A percentile compares a stretch with the other conserved stretches of the same genome.
Conservation (phyloP, 2,113 vertebrate species). For the Gobius niger region DNA sequence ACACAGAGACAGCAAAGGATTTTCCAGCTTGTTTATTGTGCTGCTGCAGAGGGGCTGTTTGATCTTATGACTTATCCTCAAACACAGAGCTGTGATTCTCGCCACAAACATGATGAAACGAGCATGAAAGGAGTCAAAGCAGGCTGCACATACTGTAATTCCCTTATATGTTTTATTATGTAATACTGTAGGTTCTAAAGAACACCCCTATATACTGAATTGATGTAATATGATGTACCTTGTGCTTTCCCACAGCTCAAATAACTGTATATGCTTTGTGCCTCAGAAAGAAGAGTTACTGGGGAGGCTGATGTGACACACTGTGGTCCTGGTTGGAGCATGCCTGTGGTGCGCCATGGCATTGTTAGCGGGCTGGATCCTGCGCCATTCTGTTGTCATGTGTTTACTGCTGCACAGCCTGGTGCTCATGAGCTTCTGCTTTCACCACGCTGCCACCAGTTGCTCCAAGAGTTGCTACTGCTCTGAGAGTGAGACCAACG, state of each 20-base stretch:
- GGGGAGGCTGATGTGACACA: slow-evolving; percentile 56
- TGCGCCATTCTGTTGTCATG: slow-evolving; percentile 78
- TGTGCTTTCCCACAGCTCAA: not conserved
- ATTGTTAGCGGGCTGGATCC: slow-evolving; percentile 67
- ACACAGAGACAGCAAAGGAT: slow-evolving; percentile 54
- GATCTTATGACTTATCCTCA: slow-evolving; percentile 35
- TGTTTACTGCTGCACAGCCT: slow-evolving; percentile 84
- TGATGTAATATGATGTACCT: not conserved
- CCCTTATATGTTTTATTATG: slow-evolving; percentile 35
- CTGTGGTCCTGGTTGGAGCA: slow-evolving; percentile 59
- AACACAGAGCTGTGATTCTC: slow-evolving; percentile 27
- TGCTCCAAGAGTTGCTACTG: slow-evolving; percentile 89
- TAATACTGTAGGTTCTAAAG: slow-evolving; percentile 38
- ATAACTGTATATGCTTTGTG: slow-evolving; percentile 16
- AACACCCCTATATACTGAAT: slow-evolving; percentile 13
- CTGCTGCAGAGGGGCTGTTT: slow-evolving; percentile 46
- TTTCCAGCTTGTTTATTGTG: slow-evolving; percentile 51
- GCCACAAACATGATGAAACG: slow-evolving; percentile 27
- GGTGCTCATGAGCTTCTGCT: slow-evolving; percentile 84
- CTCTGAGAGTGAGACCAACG: slow-evolving; percentile 82
- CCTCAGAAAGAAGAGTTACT: slow-evolving; percentile 52
- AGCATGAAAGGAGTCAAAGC: slow-evolving; percentile 29
- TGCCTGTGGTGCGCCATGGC: slow-evolving; percentile 70
- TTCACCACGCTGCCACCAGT: slow-evolving; percentile 72
- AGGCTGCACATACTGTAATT: slow-evolving; percentile 51